Evolutionary conservation across 2,797 vertebrate species (phyloP).

Genomic region (Lates japonicus): DNA sequence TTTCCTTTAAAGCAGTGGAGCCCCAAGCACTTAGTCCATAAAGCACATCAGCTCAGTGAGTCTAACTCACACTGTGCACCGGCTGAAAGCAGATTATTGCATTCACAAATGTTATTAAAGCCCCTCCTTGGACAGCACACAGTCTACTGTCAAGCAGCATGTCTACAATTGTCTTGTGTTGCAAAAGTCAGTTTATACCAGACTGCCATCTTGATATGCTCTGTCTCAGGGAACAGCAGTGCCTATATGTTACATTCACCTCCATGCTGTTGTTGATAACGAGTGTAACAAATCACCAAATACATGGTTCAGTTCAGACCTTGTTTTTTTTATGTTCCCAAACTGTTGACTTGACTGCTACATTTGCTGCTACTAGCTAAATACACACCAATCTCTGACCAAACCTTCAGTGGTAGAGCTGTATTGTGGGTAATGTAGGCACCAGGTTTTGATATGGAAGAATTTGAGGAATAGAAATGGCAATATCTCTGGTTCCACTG

Average conservation of each 20-base stretch:
- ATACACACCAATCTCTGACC: neutral
- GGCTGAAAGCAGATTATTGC: constrained; percentile 19
- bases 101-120: constrained; percentile 42
- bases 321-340: too few relatives aligned
- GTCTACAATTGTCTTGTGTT: neutral
- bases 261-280: too few relatives aligned
- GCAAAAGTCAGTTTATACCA: neutral
- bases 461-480: too few relatives aligned
- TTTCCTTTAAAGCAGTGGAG: constrained; percentile 9
- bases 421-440: neutral
- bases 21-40: constrained; percentile 10
- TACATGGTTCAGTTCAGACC: too few relatives aligned
- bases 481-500: too few relatives aligned
- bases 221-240: neutral
- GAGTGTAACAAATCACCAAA: too few relatives aligned
- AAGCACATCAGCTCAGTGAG: neutral
- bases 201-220: constrained; percentile 5
- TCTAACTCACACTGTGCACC: neutral
- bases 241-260: too few relatives aligned
- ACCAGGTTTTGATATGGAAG: neutral
- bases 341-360: too few relatives aligned
- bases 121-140: neutral
- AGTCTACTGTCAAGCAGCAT: neutral
- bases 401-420: neutral
- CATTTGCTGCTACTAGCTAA: too few relatives aligned